A percentile compares a stretch with the other conserved stretches of the same genome.
Evolutionary conservation across 2,888 invertebrate species (phyloP).

Genomic region (Erpobdella octoculata): DNA sequence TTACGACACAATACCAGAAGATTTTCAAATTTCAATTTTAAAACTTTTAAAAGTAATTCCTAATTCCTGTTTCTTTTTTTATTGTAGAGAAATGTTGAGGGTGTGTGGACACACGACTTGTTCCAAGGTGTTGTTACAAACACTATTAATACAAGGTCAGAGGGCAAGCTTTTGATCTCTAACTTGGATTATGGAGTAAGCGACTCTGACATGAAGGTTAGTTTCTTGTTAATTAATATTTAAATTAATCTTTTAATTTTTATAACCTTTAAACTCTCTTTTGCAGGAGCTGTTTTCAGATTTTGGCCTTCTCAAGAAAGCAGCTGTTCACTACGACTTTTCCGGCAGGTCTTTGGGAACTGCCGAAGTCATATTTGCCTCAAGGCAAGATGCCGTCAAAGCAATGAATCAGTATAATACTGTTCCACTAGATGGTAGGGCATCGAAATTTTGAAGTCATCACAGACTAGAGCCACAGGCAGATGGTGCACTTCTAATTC

Average conservation of each 20-base stretch:
- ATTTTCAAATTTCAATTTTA: constrained; percentile 1
- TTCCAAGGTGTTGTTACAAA: constrained; percentile 64
- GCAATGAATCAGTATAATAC: constrained; percentile 95
- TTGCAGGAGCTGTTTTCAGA: constrained; percentile 83
- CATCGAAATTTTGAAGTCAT: constrained; percentile 13
- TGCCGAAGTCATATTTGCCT: constrained; percentile 90
- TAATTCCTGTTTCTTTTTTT: too few relatives aligned
- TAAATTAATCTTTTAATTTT: not conserved
- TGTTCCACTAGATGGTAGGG: constrained; percentile 79
- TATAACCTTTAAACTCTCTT: not conserved
- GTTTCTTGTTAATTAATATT: constrained; percentile 25
- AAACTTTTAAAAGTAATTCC: too few relatives aligned
- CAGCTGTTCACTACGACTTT: constrained; percentile 91
- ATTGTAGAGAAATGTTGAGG: constrained; percentile 52
- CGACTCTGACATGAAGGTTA: constrained; percentile 82
- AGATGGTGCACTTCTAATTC: not conserved
- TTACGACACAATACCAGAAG: not conserved
- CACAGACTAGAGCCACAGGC: constrained; percentile 17
- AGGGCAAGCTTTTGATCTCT: constrained; percentile 78
- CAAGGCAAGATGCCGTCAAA: constrained; percentile 76
- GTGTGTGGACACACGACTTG: constrained; percentile 95
- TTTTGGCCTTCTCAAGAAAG: constrained; percentile 86
- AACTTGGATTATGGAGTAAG: constrained; percentile 96
- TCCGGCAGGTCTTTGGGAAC: constrained; percentile 92
- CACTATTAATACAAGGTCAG: too few relatives aligned